Base-by-base conservation (phyloP, 1,140 invertebrate genomes). In the Hermetia illucens region DNA sequence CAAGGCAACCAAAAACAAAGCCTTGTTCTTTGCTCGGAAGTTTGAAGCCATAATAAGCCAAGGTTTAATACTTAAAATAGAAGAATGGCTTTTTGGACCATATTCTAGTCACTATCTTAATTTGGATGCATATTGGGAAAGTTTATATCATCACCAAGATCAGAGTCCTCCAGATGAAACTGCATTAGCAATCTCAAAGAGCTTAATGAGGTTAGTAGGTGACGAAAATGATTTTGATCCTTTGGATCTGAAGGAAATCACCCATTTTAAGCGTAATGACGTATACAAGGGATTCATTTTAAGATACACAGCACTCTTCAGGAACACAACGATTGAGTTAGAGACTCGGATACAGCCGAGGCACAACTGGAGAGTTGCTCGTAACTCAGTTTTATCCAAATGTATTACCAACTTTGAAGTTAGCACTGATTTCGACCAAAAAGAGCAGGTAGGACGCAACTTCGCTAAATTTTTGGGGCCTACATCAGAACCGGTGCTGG, bases 21-120 rank as follows among this genome's bases (percentile, higher is more conserved):
- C 86, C 46, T 63, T 89, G 42, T 94, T 84, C 62, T 94, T 94
- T 66, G 89, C 85, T 5, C 70, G 91, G 39, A 95, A 95, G 64
- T 94, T 94, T 67, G 90, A 94, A 54, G 77, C 89, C 4, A 69
- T 83, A 19, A 76, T 93, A 18, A 88, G 85, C 63, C 84, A 91
- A 61, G 73, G 74, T 42, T 79, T 93, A 16, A 81, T 94, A 36
- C 78, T 88, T 43, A 71, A 77, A 55, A 63, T 94, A 3, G 89
- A 93, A 51, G 66, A 77, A 40, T 82, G 77, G 72, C 62, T 89
- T 9, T 78, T 77, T 55, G 71, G 71, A 32, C 65, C 70, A 13
- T 61, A 66, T 1, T 47, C 30, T 33, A 38, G 45, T 9, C 69
- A 74, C 48, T 53, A 64, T 52, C 35, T n/a, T n/a, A 78, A 73